phyloP scores from a whole-genome alignment of 2,797 vertebrate species.

The Sebastes minor region DNA sequence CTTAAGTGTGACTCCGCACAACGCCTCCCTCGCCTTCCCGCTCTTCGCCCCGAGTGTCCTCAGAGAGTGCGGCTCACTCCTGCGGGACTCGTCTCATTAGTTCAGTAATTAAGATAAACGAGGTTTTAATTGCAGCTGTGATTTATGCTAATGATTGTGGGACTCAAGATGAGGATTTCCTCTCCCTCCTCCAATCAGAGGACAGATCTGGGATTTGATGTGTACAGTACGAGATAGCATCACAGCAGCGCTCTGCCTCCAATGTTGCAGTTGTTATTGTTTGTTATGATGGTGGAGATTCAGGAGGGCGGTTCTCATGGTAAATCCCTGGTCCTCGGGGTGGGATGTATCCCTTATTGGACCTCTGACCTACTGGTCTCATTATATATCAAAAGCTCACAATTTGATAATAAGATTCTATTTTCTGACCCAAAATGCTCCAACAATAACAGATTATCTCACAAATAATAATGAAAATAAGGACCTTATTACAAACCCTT shows the following conservation, averaged over 20 bases:
- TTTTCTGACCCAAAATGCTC: neutral
- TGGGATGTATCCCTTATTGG: constrained; percentile 9
- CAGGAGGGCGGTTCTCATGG: neutral
- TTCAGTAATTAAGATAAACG: constrained; percentile 88
- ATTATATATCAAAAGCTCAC: constrained; percentile 13
- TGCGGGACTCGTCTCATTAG: constrained; percentile 86
- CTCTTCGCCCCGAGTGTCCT: constrained; percentile 72
- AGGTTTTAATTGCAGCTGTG: constrained; percentile 85
- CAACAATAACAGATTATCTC: neutral
- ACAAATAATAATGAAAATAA: neutral
- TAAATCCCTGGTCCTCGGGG: constrained; percentile 24
- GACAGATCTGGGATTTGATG: constrained; percentile 69
- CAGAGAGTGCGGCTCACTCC: constrained; percentile 72
- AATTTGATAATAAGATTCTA: neutral
- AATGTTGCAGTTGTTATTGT: constrained; percentile 48
- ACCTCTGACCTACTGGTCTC: constrained; percentile 44
- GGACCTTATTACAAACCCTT: neutral
- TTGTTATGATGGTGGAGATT: constrained; percentile 44
- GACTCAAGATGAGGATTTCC: constrained; percentile 77
- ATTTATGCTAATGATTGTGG: constrained; percentile 84
- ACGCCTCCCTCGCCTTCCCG: constrained; percentile 26
- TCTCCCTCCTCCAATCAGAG: constrained; percentile 70
- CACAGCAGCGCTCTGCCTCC: constrained; percentile 26
- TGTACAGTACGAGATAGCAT: constrained; percentile 46
- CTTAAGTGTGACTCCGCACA: constrained; percentile 48